Base-by-base conservation (phyloP, 2,888 invertebrate species). In the Diploptera punctata region DNA sequence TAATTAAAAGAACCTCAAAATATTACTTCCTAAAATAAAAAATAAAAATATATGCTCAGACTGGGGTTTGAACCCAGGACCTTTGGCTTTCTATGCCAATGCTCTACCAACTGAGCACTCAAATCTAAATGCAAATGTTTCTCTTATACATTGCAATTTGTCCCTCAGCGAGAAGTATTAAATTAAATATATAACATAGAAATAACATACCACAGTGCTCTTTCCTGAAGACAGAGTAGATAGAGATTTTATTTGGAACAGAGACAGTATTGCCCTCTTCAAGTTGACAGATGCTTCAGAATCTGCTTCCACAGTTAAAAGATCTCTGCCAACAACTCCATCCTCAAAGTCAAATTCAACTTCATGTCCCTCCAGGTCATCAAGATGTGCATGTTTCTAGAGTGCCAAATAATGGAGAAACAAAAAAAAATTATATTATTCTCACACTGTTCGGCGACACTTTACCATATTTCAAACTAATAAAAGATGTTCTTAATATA, bases 181-280 rank as follows among this genome's bases (percentile, higher is more conserved):
- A n/a, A n/a, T n/a, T n/a, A n/a, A n/a, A n/a, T n/a, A n/a, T n/a
- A n/a, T n/a, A n/a, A n/a, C n/a, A n/a, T n/a, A n/a, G n/a, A n/a
- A n/a, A n/a, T n/a, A n/a, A 31, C n/a, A 54, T 57, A 54, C 38
- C 33, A 52, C 57, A n/a, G 16, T 49, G 9, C 71, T 38, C 3
- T 52, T 10, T 18, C 49, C n/a, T 24, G 26, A 52, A 3, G 29
- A 75, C 18, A 81, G 80, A 54, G 80, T 77, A 16, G 83, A 83
- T 69, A 80, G 79, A 10, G 83, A 84, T 18, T 88, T 86, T 0
- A 90, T 88, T 82, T 94, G 94, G 80, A 95, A 87, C 75, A 94
- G 82, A 0, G 97, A 96, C 71, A 95, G 88, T 76, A 97, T 87
- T 3, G 93, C 97, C 76, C 97, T 89, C 85, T 98, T 98, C 81